phyloP scores from a whole-genome alignment of 2,113 vertebrate species.

The Poicephalus meyeri region DNA sequence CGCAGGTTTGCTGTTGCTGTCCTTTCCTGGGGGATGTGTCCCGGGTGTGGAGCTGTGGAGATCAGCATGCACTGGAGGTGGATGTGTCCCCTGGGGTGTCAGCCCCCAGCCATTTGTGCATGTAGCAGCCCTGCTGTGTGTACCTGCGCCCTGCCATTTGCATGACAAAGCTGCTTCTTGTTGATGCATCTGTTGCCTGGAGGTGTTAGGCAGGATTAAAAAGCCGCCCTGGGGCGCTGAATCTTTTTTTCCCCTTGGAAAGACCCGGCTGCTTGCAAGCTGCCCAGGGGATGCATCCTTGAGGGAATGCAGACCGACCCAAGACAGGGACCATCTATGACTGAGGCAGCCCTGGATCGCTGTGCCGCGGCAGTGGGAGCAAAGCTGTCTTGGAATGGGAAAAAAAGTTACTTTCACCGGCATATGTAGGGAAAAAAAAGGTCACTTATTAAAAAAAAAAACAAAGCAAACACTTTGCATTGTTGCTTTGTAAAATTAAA shows the following conservation, averaged over 20 bases:
- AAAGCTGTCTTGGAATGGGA: not conserved
- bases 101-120: slow-evolving; percentile 55
- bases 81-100: not conserved
- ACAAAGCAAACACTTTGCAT: not conserved
- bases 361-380: not conserved
- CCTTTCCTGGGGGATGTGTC: fast-evolving
- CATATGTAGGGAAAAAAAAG: too few species aligned
- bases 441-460: not conserved
- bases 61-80: not conserved
- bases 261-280: not conserved
- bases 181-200: slow-evolving; percentile 57
- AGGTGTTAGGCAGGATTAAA: slow-evolving; percentile 50
- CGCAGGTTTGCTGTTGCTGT: not conserved
- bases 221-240: not conserved
- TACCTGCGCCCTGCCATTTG: slow-evolving; percentile 55
- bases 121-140: not conserved
- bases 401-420: not conserved
- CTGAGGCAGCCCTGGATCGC: fast-evolving
- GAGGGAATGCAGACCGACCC: not conserved
- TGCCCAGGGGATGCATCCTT: not conserved
- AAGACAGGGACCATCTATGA: not conserved
- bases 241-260: not conserved
- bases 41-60: not conserved
- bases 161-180: slow-evolving; percentile 67
- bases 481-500: not conserved